phyloP scores from a whole-genome alignment of 2,888 invertebrate genomes.

The Sceliomorpha sp. region DNA sequence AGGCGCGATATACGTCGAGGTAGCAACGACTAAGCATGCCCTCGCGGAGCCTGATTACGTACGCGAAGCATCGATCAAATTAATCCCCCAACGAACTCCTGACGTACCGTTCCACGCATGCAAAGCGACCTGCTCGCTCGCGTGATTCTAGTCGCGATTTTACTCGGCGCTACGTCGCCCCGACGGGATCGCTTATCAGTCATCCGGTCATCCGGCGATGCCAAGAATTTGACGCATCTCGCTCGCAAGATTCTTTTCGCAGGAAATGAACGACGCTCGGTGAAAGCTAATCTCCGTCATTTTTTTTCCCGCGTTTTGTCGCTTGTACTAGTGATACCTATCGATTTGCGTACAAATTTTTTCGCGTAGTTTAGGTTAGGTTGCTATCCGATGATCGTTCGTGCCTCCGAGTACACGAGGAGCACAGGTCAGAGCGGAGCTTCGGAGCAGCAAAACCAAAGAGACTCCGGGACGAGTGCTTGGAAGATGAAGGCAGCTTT shows the following conservation, averaged over 20 bases:
- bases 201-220: conserved; percentile 47
- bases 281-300: not conserved
- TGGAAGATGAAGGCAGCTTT: conserved; percentile 76
- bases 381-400: too few species aligned
- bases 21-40: conserved; percentile 28
- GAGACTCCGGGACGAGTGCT: conserved; percentile 38
- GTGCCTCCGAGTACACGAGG: conserved; percentile 40
- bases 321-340: too few species aligned
- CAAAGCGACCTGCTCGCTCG: conserved; percentile 65
- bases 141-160: conserved; percentile 58
- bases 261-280: not conserved
- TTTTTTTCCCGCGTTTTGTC: too few species aligned
- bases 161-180: conserved; percentile 39
- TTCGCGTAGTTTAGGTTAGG: conserved; percentile 6
- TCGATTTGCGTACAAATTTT: not conserved
- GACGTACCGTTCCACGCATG: conserved; percentile 57
- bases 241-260: conserved; percentile 3
- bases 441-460: conserved; percentile 42
- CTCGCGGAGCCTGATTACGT: conserved; percentile 51
- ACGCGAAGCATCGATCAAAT: conserved; percentile 70
- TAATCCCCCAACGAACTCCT: conserved; percentile 62
- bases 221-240: conserved; percentile 24
- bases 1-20: conserved; percentile 45
- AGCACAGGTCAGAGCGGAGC: conserved; percentile 43
- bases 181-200: conserved; percentile 51